These are phyloP conservation scores for Erythrolamprus reginae DNA, from an alignment of 2,113 vertebrate genomes.

Conservation along the genomic window DNA sequence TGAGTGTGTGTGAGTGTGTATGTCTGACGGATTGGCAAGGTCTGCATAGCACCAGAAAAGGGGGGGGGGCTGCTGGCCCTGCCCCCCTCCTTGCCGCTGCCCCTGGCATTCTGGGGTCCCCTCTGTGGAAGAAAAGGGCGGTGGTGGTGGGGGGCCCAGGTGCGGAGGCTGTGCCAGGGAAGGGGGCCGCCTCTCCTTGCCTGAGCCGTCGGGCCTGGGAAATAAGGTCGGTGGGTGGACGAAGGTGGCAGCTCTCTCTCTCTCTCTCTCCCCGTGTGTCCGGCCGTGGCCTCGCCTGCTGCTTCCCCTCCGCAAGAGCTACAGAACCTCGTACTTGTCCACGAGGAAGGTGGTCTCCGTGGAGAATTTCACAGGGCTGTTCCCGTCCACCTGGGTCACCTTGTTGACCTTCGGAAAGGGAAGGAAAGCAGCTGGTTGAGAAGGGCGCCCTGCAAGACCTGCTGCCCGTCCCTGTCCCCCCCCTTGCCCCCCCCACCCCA, in stretches of 20 bases:
- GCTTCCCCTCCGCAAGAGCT: slow-evolving; percentile 43
- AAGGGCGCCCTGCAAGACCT: accelerated
- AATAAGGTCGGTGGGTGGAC: slow-evolving; percentile 30
- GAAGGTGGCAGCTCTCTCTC: slow-evolving; percentile 57
- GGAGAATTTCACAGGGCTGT: slow-evolving; percentile 87
- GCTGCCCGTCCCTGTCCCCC: background rate
- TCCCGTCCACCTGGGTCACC: slow-evolving; percentile 88
- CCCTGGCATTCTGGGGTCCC: background rate
- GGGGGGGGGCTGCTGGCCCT: background rate
- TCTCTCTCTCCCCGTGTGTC: slow-evolving; percentile 59
- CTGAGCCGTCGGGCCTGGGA: slow-evolving; percentile 51
- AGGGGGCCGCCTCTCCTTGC: slow-evolving; percentile 62
- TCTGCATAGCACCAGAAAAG: accelerated
- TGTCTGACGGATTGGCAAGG: background rate
- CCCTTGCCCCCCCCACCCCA: background rate
- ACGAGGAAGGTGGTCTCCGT: slow-evolving; percentile 92
- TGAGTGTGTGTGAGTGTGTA: no score
- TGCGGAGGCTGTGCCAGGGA: slow-evolving; percentile 60
- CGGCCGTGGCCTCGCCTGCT: slow-evolving; percentile 54
- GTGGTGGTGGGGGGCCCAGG: background rate
- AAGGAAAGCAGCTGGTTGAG: background rate
- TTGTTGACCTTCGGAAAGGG: slow-evolving; percentile 83
- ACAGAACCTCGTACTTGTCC: slow-evolving; percentile 98
- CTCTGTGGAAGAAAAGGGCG: background rate
- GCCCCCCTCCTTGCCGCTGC: background rate